Evolutionary conservation across 2,113 vertebrate genomes (phyloP).

Genomic region (Anarrhichthys ocellatus): DNA sequence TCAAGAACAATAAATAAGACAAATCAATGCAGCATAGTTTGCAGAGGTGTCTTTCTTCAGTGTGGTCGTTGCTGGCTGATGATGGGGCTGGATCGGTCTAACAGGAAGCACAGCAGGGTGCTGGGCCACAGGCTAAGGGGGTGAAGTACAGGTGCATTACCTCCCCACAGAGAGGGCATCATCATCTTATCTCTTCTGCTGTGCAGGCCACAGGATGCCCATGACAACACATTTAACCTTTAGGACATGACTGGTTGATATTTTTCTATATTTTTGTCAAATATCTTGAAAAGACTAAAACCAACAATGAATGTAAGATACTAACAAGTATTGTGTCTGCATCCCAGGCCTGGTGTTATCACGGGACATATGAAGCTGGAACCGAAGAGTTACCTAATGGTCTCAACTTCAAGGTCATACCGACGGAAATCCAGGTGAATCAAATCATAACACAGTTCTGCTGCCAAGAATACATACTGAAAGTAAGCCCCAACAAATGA

Average conservation of each 20-base stretch:
- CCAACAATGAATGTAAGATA: too few relatives aligned
- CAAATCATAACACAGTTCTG: too few relatives aligned
- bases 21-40: background rate
- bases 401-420: too few relatives aligned
- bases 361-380: too few relatives aligned
- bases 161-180: constrained; percentile 18
- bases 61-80: background rate
- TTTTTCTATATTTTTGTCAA: background rate
- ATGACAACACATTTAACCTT: background rate
- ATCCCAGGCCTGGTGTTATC: too few relatives aligned
- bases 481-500: background rate
- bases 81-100: background rate
- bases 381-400: too few relatives aligned
- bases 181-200: constrained; percentile 26
- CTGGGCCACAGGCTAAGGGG: constrained; percentile 14
- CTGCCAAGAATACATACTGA: background rate
- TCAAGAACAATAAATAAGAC: background rate
- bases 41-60: background rate
- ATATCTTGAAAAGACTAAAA: too few relatives aligned
- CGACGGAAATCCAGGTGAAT: too few relatives aligned
- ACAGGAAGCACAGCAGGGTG: constrained; percentile 36
- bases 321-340: too few relatives aligned
- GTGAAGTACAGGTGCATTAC: constrained; percentile 21
- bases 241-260: background rate
- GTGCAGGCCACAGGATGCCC: background rate